Conservation (phyloP, 2,113 vertebrate species). For the Saccopteryx leptura region DNA sequence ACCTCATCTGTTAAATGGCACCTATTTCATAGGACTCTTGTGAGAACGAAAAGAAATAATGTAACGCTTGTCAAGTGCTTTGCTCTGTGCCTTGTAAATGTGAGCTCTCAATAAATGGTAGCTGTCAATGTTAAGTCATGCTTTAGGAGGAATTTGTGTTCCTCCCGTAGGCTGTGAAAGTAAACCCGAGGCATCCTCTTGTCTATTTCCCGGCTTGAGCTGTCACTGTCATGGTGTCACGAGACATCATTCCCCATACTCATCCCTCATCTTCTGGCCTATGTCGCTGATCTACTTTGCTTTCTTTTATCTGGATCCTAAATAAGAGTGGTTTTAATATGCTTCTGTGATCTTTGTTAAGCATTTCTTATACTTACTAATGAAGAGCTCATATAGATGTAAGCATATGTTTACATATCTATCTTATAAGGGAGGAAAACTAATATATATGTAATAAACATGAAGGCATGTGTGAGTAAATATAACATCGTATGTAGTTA, state of each 20-base stretch:
- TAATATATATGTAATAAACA: neutral
- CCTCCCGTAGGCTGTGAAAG: neutral
- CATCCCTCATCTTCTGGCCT: neutral
- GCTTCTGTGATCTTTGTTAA: neutral
- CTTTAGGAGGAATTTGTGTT: neutral
- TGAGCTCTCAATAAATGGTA: neutral
- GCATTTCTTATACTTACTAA: neutral
- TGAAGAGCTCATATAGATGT: slow-evolving; percentile 3
- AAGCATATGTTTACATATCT: neutral
- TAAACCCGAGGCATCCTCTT: neutral
- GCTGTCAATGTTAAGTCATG: neutral
- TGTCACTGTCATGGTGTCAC: neutral
- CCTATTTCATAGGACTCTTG: neutral
- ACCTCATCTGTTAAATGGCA: slow-evolving; percentile 3
- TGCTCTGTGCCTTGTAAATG: slow-evolving; percentile 7
- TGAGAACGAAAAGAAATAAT: slow-evolving; percentile 37
- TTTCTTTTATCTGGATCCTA: neutral
- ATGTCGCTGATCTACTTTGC: neutral
- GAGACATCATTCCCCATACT: fast-evolving
- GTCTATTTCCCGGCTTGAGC: neutral
- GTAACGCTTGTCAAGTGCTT: neutral
- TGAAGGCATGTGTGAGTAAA: neutral
- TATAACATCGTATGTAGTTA: neutral
- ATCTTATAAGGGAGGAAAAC: slow-evolving; percentile 23
- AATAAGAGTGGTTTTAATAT: neutral